Evolutionary conservation across 2,113 vertebrate species (phyloP).

Genomic region (Cromileptes altivelis): DNA sequence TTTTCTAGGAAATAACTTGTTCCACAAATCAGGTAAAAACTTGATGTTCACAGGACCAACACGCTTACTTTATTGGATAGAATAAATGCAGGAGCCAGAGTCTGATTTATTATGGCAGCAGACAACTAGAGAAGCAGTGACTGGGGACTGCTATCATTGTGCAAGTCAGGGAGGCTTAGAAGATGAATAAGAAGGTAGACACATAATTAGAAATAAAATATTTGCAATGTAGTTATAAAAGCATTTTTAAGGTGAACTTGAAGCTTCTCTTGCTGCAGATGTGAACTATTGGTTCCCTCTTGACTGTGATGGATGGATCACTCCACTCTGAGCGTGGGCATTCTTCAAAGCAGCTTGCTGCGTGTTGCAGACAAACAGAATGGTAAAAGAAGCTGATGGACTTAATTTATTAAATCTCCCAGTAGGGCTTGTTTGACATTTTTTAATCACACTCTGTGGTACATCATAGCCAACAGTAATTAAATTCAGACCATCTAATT

Average conservation of each 20-base stretch:
- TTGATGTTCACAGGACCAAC: neutral
- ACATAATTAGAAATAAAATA: neutral
- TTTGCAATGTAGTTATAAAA: neutral
- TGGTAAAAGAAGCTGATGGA: constrained; percentile 35
- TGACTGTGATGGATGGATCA: constrained; percentile 12
- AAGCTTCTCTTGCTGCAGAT: neutral
- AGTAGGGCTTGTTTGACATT: constrained; percentile 30
- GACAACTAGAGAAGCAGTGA: neutral
- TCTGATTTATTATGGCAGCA: neutral
- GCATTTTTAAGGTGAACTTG: neutral
- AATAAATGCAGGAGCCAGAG: neutral
- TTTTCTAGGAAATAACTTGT: neutral
- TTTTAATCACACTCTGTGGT: constrained; percentile 26
- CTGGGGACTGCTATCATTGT: neutral
- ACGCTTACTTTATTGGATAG: neutral
- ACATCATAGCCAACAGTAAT: constrained; percentile 13
- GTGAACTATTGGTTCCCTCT: constrained; percentile 20
- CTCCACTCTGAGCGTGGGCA: constrained; percentile 7
- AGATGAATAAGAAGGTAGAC: neutral
- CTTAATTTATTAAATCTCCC: constrained; percentile 48
- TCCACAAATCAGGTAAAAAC: neutral
- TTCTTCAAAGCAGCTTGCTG: constrained; percentile 42
- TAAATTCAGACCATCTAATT: constrained; percentile 7
- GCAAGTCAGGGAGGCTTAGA: neutral
- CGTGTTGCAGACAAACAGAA: constrained; percentile 45